A percentile compares a stretch with the other conserved stretches of the same genome.
These are phyloP conservation scores for Plebejus argus DNA, from an alignment of 2,888 invertebrate species.

Conservation along the genomic window DNA sequence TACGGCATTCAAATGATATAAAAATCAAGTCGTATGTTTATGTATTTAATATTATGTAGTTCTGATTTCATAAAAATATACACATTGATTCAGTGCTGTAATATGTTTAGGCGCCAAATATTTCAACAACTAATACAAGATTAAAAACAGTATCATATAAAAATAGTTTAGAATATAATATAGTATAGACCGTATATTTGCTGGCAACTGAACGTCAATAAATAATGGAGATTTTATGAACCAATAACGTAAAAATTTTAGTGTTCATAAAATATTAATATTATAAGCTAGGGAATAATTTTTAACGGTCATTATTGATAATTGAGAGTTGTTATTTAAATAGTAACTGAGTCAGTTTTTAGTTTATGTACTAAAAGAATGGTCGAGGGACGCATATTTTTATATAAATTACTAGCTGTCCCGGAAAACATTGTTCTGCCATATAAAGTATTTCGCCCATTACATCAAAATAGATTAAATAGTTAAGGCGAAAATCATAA, in stretches of 20 bases:
- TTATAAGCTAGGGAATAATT: not conserved
- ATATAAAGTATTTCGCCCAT: too few relatives aligned
- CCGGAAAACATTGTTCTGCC: too few relatives aligned
- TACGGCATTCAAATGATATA: too few relatives aligned
- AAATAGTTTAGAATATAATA: too few relatives aligned
- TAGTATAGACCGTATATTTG: not conserved
- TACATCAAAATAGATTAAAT: too few relatives aligned
- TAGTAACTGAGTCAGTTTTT: not conserved
- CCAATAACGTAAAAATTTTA: not conserved
- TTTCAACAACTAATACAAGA: not conserved
- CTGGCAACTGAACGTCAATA: not conserved
- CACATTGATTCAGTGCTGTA: not conserved
- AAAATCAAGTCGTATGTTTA: too few relatives aligned
- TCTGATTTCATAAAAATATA: not conserved
- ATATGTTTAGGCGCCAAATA: not conserved
- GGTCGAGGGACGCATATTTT: too few relatives aligned
- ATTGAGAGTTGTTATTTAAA: not conserved
- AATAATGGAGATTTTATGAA: not conserved
- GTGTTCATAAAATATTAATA: not conserved
- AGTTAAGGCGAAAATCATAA: too few relatives aligned
- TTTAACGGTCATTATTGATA: not conserved
- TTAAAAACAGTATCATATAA: not conserved
- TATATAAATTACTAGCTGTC: too few relatives aligned
- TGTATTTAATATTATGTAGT: too few relatives aligned
- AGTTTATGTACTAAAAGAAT: too few relatives aligned